phyloP scores from a whole-genome alignment of 2,113 vertebrate species.

The Brachyhypopomus occidentalis region DNA sequence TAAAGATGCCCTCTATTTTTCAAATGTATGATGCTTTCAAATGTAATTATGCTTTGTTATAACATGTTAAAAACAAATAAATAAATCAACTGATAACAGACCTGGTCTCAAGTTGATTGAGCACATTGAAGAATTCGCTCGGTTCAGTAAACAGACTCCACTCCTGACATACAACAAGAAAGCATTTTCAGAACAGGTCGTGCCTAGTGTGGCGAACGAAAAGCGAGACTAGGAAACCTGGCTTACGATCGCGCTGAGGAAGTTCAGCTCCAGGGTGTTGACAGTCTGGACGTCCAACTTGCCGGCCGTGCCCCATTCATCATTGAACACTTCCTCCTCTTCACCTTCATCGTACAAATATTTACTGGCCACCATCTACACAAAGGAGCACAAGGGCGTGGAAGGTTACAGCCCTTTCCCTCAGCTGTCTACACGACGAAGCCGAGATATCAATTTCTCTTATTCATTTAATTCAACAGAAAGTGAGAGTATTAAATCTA shows the following conservation, averaged over 20 bases:
- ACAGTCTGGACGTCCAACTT: conserved; percentile 92
- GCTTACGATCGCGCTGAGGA: conserved; percentile 92
- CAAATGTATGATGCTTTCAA: no score
- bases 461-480: no score
- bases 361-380: conserved; percentile 98
- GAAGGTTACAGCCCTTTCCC: neutral
- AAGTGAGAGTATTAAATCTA: no score
- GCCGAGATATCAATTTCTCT: no score
- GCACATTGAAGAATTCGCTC: conserved; percentile 45
- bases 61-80: no score
- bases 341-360: conserved; percentile 98
- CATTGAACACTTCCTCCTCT: conserved; percentile 97
- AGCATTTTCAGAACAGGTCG: neutral
- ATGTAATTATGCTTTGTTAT: no score
- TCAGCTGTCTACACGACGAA: neutral
- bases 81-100: conserved; percentile 8
- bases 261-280: conserved; percentile 93
- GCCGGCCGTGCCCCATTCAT: conserved; percentile 95
- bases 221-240: no score
- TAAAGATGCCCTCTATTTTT: no score
- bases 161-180: conserved; percentile 19
- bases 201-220: neutral
- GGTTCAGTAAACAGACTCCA: conserved; percentile 53
- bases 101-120: conserved; percentile 49
- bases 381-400: neutral